Percentiles rank a stretch among this genome's conserved stretches.
Conservation (phyloP, 2,113 vertebrate species). For the Hemichromis elongatus region DNA sequence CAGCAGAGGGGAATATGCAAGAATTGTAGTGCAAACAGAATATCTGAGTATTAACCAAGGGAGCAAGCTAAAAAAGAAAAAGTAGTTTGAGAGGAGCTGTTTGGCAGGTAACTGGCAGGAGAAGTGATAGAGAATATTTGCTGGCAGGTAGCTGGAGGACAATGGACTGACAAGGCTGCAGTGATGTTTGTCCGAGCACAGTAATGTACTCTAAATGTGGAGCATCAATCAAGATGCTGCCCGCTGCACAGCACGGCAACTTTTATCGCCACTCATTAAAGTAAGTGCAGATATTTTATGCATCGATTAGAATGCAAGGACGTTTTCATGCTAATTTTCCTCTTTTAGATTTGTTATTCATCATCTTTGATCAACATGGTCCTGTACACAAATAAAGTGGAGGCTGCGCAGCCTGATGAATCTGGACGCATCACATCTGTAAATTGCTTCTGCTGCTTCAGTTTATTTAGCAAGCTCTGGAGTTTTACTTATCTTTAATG, state of each 20-base stretch:
- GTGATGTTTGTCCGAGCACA: slow-evolving; percentile 45
- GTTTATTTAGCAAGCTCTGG: slow-evolving; percentile 37
- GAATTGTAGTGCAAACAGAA: slow-evolving; percentile 6
- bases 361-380: slow-evolving; percentile 57
- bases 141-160: slow-evolving; percentile 18
- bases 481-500: slow-evolving; percentile 27
- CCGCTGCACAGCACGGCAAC: slow-evolving; percentile 22
- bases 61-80: not conserved
- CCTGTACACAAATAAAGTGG: slow-evolving; percentile 27
- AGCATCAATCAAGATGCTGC: slow-evolving; percentile 61
- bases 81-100: not conserved
- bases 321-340: slow-evolving; percentile 65
- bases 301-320: slow-evolving; percentile 57
- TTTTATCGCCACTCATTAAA: slow-evolving; percentile 68
- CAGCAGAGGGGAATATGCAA: slow-evolving; percentile 3
- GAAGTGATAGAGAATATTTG: slow-evolving; percentile 9
- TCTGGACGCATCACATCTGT: slow-evolving; percentile 24
- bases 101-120: slow-evolving; percentile 19
- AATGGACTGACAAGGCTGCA: slow-evolving; percentile 27
- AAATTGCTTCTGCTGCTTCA: not conserved
- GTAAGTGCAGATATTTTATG: slow-evolving; percentile 70
- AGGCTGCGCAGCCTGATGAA: not conserved
- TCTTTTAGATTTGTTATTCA: slow-evolving; percentile 58
- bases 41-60: not conserved
- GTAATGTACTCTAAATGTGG: slow-evolving; percentile 35